These are phyloP conservation scores for Pangasius macronema DNA, from an alignment of 2,797 vertebrate genomes.

Conservation along the genomic window DNA sequence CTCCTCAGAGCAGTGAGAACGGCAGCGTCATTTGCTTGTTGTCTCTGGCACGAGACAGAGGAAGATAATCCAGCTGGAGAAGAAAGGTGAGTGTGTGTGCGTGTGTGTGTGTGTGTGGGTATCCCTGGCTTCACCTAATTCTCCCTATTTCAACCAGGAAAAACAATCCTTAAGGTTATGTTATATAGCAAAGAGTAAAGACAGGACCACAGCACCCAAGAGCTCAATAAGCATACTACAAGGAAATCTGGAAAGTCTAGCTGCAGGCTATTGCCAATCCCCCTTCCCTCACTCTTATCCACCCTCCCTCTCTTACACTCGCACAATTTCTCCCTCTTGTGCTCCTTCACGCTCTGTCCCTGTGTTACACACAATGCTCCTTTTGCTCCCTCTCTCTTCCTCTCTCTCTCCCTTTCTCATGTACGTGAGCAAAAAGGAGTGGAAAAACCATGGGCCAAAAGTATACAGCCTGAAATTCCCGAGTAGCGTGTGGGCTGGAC, in stretches of 20 bases:
- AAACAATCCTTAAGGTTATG: constrained; percentile 62
- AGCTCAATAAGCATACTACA: constrained; percentile 62
- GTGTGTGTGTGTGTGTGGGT: constrained; percentile 20
- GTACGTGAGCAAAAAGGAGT: constrained; percentile 60
- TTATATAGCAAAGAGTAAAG: constrained; percentile 60
- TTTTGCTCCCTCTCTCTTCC: constrained; percentile 26
- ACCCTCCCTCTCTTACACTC: constrained; percentile 37
- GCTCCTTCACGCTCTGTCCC: constrained; percentile 31
- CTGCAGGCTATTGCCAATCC: constrained; percentile 64
- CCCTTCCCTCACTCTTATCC: constrained; percentile 46
- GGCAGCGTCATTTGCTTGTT: constrained; percentile 40
- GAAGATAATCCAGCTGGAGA: constrained; percentile 50
- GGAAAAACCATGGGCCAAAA: constrained; percentile 39
- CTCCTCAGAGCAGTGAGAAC: constrained; percentile 35
- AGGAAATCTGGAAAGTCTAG: constrained; percentile 63
- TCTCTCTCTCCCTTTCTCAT: constrained; percentile 56
- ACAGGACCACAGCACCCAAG: constrained; percentile 65
- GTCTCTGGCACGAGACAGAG: constrained; percentile 44
- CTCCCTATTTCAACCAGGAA: constrained; percentile 25
- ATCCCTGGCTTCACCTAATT: constrained; percentile 14
- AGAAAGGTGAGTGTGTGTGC: constrained; percentile 25
- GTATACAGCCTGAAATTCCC: constrained; percentile 65
- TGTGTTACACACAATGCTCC: constrained; percentile 27
- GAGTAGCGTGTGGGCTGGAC: constrained; percentile 60
- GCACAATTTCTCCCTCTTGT: constrained; percentile 53